A percentile compares a stretch with the other conserved stretches of the same genome.
phyloP scores from a whole-genome alignment of 1,140 invertebrate genomes.

The Riptortus pedestris region DNA sequence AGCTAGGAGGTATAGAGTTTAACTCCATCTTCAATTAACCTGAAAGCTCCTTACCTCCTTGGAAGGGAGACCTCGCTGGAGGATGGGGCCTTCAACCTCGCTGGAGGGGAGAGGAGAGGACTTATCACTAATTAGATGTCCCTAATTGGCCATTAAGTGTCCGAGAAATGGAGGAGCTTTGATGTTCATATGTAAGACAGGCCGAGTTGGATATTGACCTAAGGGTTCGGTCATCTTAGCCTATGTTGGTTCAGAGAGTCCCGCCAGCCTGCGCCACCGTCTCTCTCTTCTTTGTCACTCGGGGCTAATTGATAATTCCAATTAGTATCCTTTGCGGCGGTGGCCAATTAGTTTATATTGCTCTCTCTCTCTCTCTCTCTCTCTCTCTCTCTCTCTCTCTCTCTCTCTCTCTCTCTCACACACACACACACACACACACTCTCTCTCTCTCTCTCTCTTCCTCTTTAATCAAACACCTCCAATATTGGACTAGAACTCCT shows the following conservation, averaged over 20 bases:
- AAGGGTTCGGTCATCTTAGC: constrained; percentile 2
- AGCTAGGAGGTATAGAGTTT: neutral
- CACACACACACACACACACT: no score
- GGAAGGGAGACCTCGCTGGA: no score
- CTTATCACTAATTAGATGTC: neutral
- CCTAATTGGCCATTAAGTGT: constrained; percentile 6
- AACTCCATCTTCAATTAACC: neutral
- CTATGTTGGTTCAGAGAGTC: neutral
- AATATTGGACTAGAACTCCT: no score
- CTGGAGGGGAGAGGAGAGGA: no score
- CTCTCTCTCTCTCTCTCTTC: no score
- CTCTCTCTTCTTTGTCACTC: neutral
- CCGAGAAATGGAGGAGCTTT: neutral
- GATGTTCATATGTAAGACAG: neutral
- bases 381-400: no score
- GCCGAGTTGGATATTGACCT: neutral
- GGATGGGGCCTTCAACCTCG: no score
- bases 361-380: no score
- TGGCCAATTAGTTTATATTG: no score
- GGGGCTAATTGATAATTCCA: neutral
- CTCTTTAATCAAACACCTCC: no score
- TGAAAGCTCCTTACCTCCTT: constrained; percentile 7
- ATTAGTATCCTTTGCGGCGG: neutral
- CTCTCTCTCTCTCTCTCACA: no score
- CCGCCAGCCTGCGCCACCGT: neutral